Percentiles rank a stretch among this genome's conserved stretches.
phyloP scores from a whole-genome alignment of 2,113 vertebrate species.

The Limnothrissa miodon region DNA sequence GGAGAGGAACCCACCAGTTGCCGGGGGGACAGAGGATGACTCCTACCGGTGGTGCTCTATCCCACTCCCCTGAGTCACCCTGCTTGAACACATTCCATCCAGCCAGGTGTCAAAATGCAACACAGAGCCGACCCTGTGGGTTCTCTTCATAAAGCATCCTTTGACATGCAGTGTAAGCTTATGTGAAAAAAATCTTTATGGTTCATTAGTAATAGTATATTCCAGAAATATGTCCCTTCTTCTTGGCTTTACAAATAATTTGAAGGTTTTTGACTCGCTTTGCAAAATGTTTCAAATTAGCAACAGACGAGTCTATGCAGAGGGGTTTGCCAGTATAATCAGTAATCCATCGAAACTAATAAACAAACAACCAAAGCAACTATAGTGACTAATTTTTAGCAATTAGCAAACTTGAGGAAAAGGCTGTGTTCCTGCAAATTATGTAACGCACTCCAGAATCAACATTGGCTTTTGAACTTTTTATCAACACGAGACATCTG shows the following conservation, averaged over 20 bases:
- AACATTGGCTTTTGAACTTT: slow-evolving; percentile 50
- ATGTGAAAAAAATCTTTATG: not conserved
- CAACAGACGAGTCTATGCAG: not conserved
- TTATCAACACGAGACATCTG: slow-evolving; percentile 74
- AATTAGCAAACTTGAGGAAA: slow-evolving; percentile 21
- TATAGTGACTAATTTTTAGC: not conserved
- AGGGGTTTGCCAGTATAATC: not conserved
- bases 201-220: not conserved
- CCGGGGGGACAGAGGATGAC: not conserved
- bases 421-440: slow-evolving; percentile 43
- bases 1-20: not conserved
- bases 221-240: not conserved
- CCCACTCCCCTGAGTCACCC: not conserved
- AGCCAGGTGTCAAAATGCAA: not conserved
- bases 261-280: too few relatives aligned
- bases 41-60: not conserved
- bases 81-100: slow-evolving; percentile 6
- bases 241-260: not conserved
- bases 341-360: slow-evolving; percentile 30
- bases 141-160: not conserved
- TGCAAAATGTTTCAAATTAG: not conserved
- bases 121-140: not conserved
- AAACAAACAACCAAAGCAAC: slow-evolving; percentile 21
- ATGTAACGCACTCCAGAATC: slow-evolving; percentile 17
- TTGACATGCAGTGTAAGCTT: not conserved